Percentiles rank a stretch among this genome's conserved stretches.
Conservation (phyloP, 1,140 invertebrate genomes). For the Ridgeia piscesae region DNA sequence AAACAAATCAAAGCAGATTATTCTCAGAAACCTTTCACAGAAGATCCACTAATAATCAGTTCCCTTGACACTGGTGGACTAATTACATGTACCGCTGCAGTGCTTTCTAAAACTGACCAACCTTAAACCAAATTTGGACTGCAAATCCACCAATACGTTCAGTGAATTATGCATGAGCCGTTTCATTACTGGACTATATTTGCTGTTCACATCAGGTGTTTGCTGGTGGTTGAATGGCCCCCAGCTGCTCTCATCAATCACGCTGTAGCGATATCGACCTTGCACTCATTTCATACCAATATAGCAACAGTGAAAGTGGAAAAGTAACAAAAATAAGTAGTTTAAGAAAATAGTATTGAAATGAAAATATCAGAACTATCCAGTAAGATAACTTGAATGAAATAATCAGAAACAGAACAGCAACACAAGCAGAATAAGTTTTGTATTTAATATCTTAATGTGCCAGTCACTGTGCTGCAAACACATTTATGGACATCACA, state of each 20-base stretch:
- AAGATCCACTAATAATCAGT: background rate
- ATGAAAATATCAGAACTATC: background rate
- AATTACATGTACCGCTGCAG: background rate
- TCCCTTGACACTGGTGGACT: background rate
- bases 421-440: background rate
- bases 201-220: background rate
- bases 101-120: background rate
- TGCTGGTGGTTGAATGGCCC: background rate
- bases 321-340: background rate
- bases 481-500: too few species aligned
- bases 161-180: background rate
- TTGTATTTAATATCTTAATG: background rate
- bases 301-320: background rate
- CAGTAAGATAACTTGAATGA: background rate
- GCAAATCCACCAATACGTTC: background rate
- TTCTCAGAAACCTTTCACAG: background rate
- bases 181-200: slow-evolving; percentile 1
- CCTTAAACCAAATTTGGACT: background rate
- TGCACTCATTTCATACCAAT: background rate
- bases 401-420: background rate
- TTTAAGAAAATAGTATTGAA: background rate
- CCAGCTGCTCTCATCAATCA: background rate
- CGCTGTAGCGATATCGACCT: background rate
- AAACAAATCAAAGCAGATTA: background rate
- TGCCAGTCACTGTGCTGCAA: too few species aligned